Evolutionary conservation across 1,140 invertebrate species (phyloP).

Genomic region (Neodiprion lecontei): DNA sequence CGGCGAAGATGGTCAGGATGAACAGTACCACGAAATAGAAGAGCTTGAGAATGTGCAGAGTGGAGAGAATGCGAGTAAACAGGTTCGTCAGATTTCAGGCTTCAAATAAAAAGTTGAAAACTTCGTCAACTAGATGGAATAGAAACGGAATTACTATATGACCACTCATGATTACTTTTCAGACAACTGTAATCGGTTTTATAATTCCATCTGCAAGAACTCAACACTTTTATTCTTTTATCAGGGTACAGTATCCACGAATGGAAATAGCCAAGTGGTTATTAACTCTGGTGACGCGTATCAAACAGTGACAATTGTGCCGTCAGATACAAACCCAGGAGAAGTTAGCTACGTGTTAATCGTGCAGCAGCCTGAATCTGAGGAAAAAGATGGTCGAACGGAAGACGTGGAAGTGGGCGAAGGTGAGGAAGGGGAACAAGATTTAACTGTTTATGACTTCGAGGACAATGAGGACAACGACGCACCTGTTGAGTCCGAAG

Average conservation of each 20-base stretch:
- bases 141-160: neutral
- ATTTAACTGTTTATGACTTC: conserved; percentile 72
- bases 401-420: conserved; percentile 65
- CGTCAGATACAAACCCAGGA: conserved; percentile 79
- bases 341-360: conserved; percentile 91
- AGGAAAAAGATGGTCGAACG: conserved; percentile 62
- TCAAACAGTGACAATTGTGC: conserved; percentile 87
- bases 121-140: neutral
- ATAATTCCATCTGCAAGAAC: neutral
- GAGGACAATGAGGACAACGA: conserved; percentile 69
- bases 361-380: conserved; percentile 76
- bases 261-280: conserved; percentile 59
- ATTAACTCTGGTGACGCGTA: conserved; percentile 71
- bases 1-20: conserved; percentile 49
- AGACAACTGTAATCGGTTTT: neutral
- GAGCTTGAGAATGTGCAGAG: conserved; percentile 61
- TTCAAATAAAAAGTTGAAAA: conserved; percentile 23
- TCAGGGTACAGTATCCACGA: conserved; percentile 43
- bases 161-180: neutral
- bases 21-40: conserved; percentile 59
- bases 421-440: conserved; percentile 68
- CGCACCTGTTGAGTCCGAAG: conserved; percentile 66
- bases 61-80: conserved; percentile 49
- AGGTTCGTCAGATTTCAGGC: neutral
- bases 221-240: conserved; percentile 20